Percentiles rank a stretch among this genome's conserved stretches.
These are phyloP conservation scores for Venustaconcha ellipsiformis DNA, from an alignment of 1,140 invertebrate species.

Conservation along the genomic window DNA sequence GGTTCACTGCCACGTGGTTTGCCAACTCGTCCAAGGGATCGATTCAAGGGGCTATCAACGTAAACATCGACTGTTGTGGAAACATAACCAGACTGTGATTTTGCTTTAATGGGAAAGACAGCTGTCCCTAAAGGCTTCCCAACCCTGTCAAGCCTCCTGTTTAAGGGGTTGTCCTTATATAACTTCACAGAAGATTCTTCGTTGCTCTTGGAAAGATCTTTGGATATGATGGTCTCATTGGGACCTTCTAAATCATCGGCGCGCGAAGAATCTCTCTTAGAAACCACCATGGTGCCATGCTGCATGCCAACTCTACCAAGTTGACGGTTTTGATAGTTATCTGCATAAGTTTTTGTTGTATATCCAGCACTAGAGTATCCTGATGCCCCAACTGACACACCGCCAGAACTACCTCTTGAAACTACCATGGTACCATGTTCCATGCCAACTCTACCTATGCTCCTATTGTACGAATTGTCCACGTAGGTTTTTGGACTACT, in stretches of 20 bases:
- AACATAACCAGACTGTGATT: not conserved
- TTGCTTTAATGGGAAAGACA: not conserved
- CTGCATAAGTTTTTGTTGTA: conserved; percentile 32
- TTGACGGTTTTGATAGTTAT: conserved; percentile 39
- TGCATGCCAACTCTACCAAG: conserved; percentile 43
- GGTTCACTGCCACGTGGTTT: conserved; percentile 1
- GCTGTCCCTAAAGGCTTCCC: conserved; percentile 20
- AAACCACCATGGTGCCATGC: not conserved
- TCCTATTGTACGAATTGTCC: too few relatives aligned
- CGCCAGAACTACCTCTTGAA: not conserved
- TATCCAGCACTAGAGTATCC: not conserved
- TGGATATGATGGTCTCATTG: not conserved
- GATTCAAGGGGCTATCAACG: not conserved
- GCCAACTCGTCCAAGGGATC: conserved; percentile 3
- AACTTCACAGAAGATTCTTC: not conserved
- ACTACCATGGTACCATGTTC: too few relatives aligned
- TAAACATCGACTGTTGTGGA: not conserved
- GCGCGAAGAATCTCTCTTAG: not conserved
- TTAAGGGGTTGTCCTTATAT: conserved; percentile 21
- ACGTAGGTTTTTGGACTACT: too few relatives aligned
- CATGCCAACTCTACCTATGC: too few relatives aligned
- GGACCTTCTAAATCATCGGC: not conserved
- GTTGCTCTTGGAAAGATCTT: not conserved
- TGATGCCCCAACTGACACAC: not conserved
- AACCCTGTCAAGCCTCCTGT: conserved; percentile 25